A percentile compares a stretch with the other conserved stretches of the same genome.
phyloP scores from a whole-genome alignment of 2,797 vertebrate species.

The Podarcis siculus region DNA sequence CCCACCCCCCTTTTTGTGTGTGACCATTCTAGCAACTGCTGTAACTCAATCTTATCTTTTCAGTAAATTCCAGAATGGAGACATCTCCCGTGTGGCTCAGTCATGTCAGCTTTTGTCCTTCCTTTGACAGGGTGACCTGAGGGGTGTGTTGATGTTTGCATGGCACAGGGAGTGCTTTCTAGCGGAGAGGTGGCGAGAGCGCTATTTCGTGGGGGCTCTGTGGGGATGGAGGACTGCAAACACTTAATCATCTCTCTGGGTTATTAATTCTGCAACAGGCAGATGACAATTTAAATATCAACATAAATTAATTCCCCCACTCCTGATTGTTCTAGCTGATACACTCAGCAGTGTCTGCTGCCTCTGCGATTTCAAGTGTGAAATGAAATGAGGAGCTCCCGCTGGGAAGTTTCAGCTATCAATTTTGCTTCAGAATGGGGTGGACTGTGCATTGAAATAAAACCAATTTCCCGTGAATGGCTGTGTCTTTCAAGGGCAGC shows the following conservation, averaged over 20 bases:
- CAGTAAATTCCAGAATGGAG: no score
- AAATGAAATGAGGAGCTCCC: background rate
- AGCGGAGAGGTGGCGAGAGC: background rate
- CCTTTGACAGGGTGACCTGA: background rate
- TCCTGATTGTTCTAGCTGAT: constrained; percentile 12
- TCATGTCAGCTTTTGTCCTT: background rate
- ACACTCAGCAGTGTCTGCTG: background rate
- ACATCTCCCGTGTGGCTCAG: background rate
- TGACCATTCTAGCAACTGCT: background rate
- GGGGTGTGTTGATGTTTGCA: background rate
- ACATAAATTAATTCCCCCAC: constrained; percentile 23
- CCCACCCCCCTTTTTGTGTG: background rate
- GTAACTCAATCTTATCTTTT: no score
- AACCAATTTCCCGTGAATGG: background rate
- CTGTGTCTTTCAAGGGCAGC: background rate
- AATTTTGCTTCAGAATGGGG: background rate
- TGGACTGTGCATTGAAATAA: background rate
- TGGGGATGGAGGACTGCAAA: background rate
- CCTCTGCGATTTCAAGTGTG: constrained; percentile 4
- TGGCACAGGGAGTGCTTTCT: background rate
- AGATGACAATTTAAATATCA: background rate
- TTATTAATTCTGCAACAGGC: constrained; percentile 4
- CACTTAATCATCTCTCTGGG: background rate
- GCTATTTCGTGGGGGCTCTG: background rate
- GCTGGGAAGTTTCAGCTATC: background rate